Evolutionary conservation across 2,888 invertebrate species (phyloP), one percentile per base, ranked within the genome.

Genomic region (Limnephilus rhombicus): DNA sequence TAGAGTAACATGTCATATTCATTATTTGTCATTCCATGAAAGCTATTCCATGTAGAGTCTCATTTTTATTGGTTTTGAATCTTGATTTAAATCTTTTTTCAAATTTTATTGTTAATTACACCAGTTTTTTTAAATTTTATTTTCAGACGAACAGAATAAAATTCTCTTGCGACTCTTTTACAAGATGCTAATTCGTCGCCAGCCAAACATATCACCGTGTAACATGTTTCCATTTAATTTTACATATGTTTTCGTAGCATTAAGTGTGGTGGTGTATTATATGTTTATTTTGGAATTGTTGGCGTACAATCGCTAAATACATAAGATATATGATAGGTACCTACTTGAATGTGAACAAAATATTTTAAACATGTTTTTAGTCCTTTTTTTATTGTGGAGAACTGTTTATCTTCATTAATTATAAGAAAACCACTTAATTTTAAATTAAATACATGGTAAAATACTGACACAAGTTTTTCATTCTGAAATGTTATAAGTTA

Each of bases 171-270:
- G 41, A 7, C 37, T 41, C 18, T 83, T 83, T 24, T 11, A 83
- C 37, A 83, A 83, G 37, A 34, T 34, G 83, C 4, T 83, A 18
- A 37, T 15, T 37, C 83, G 83, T 11, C 37, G 83, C 5, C 18
- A 83, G 83, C 83, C 83, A 0, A 83, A 37, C 4, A 18, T 83
- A n/a, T 13, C 37, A 2, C 18, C 37, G 24, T 83, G 83, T 41
- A 83, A 83, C 1, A 83, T 83, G 83, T 83, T 83, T 37, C 18
- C 34, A 2, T 24, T 83, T n/a, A 83, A 83, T 83, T 83, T 83
- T 83, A n/a, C 31, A 3, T 83, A 11, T 37, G 24, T 31, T 34
- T 83, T 83, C n/a, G n/a, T 11, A 37, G 2, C 37, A 37, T 3
- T 83, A 83, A 18, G 83, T 37, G 13, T 83, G 7, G 41, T 41